Evolutionary conservation across 2,797 vertebrate genomes (phyloP).

Genomic region (Limosa lapponica): DNA sequence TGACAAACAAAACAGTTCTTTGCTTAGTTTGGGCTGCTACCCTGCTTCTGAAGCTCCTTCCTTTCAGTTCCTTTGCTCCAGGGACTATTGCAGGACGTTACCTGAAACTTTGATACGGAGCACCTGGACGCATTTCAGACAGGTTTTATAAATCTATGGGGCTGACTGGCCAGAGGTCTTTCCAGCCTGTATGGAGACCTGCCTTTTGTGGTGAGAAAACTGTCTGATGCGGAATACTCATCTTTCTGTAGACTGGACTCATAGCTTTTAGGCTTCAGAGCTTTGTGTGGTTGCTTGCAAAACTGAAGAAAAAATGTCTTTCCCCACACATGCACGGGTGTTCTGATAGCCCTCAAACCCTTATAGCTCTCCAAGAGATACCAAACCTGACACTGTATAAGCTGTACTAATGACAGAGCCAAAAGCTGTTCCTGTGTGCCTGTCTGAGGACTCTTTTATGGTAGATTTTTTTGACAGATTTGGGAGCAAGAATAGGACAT

Average conservation of each 20-base stretch:
- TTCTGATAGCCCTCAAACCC: background rate
- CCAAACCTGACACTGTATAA: background rate
- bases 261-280: background rate
- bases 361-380: background rate
- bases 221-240: background rate
- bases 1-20: constrained; percentile 57
- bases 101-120: background rate
- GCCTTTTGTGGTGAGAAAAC: background rate
- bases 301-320: background rate
- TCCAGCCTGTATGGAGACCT: background rate
- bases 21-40: constrained; percentile 7
- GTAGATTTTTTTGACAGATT: background rate
- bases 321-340: rapidly evolving
- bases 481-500: background rate
- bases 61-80: background rate
- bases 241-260: background rate
- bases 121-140: rapidly evolving
- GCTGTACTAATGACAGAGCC: background rate
- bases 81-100: background rate
- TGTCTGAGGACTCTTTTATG: background rate
- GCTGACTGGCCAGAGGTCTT: background rate
- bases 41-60: background rate
- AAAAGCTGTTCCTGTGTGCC: background rate
- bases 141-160: background rate
- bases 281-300: background rate